phyloP scores from a whole-genome alignment of 2,888 invertebrate species.

The Meiosimyza decipiens region DNA sequence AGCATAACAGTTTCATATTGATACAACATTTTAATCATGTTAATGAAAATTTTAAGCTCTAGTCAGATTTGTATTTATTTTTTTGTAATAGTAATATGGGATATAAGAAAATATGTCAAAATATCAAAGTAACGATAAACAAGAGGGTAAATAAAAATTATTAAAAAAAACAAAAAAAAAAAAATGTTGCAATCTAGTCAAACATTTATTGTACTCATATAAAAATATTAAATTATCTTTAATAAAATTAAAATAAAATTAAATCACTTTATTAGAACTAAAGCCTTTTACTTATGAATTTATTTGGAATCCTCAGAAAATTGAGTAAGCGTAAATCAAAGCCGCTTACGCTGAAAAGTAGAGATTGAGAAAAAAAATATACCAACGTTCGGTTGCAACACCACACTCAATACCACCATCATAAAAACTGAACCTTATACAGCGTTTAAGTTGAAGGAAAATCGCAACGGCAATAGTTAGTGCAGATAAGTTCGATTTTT shows the following conservation, averaged over 20 bases:
- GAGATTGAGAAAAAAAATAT: no score
- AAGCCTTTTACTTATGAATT: background rate
- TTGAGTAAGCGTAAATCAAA: no score
- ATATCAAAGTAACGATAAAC: constrained; percentile 13
- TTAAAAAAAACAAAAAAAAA: constrained; percentile 5
- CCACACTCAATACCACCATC: no score
- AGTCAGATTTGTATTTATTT: constrained; percentile 34
- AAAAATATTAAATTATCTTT: constrained; percentile 29
- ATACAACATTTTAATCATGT: constrained; percentile 4
- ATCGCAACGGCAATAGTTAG: no score
- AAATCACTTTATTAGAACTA: constrained; percentile 19
- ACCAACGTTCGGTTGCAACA: no score
- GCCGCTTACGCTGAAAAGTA: no score
- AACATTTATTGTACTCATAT: constrained; percentile 29
- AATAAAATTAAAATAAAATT: constrained; percentile 26
- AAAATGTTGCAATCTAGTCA: constrained; percentile 29
- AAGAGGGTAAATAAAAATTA: constrained; percentile 21
- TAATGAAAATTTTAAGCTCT: constrained; percentile 21
- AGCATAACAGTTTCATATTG: background rate
- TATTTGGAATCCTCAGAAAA: no score
- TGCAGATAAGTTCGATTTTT: no score
- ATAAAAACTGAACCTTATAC: no score
- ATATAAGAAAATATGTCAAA: constrained; percentile 13
- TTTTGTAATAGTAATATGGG: constrained; percentile 7
- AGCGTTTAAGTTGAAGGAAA: no score